phyloP scores from a whole-genome alignment of 2,797 vertebrate genomes.

The Myotis pilosus region DNA sequence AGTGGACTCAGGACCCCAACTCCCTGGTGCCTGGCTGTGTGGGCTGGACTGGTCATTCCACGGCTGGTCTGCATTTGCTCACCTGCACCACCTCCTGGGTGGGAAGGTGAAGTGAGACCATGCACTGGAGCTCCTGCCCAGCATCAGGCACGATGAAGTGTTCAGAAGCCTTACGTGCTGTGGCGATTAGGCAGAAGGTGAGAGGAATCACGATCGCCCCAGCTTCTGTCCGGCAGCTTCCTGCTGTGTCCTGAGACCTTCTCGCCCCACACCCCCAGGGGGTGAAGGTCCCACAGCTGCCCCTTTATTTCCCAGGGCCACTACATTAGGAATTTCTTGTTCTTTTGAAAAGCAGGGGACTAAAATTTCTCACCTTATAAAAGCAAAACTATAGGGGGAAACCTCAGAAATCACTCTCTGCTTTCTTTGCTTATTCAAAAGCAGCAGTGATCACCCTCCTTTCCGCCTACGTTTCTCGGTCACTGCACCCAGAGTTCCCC shows the following conservation, averaged over 20 bases:
- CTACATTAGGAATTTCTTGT: not conserved
- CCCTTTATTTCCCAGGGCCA: not conserved
- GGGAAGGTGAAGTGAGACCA: not conserved
- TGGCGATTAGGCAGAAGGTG: not conserved
- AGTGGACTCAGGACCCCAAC: not conserved
- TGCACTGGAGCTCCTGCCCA: not conserved
- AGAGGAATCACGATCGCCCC: not conserved
- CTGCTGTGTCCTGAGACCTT: not conserved
- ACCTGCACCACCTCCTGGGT: not conserved
- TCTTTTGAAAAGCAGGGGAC: not conserved
- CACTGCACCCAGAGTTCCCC: not conserved
- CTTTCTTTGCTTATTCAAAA: not conserved
- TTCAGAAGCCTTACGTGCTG: not conserved
- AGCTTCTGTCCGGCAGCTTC: not conserved
- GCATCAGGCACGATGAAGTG: not conserved
- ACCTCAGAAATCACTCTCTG: not conserved
- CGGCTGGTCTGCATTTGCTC: not conserved
- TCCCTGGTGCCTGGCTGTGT: not conserved
- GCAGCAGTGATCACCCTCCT: not conserved
- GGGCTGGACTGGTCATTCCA: not conserved
- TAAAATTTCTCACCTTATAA: not conserved
- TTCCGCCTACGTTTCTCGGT: not conserved
- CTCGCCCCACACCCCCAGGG: not conserved
- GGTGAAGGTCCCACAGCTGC: not conserved
- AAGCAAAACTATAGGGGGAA: not conserved